phyloP scores from a whole-genome alignment of 1,140 invertebrate species.

The Druon quercuslanigerum region DNA sequence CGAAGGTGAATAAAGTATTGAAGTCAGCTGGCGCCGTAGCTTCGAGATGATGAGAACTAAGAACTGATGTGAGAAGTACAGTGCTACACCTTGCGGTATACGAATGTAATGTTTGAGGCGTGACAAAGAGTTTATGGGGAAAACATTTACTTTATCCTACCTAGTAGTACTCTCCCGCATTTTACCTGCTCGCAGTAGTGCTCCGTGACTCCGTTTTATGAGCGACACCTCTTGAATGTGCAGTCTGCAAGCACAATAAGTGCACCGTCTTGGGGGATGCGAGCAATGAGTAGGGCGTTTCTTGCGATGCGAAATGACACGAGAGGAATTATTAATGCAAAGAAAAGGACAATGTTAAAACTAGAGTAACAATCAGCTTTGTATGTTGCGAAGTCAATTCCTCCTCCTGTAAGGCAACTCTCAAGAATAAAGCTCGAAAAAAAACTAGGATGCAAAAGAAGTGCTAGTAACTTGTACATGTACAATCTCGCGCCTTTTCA shows the following conservation, averaged over 20 bases:
- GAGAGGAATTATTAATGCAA: neutral
- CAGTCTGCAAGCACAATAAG: neutral
- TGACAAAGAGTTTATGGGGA: slow-evolving; percentile 7
- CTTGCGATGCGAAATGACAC: neutral
- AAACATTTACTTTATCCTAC: neutral
- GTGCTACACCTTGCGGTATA: slow-evolving; percentile 1
- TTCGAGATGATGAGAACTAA: neutral
- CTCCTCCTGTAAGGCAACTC: neutral
- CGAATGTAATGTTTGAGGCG: slow-evolving; percentile 11
- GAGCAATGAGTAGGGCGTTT: neutral
- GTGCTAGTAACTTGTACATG: slow-evolving; percentile 5
- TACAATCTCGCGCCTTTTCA: neutral
- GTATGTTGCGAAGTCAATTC: neutral
- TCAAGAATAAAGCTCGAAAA: neutral
- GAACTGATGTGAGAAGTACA: neutral
- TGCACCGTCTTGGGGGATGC: neutral
- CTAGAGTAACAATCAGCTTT: slow-evolving; percentile 16
- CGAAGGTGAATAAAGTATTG: neutral
- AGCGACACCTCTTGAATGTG: neutral
- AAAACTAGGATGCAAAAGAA: slow-evolving; percentile 12
- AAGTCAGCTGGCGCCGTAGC: neutral
- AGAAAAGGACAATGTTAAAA: slow-evolving; percentile 2
- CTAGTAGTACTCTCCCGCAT: neutral
- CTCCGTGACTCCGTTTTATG: neutral
- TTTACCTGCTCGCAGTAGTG: slow-evolving; percentile 2